These are phyloP conservation scores for Epinotia brunnichana DNA, from an alignment of 2,888 invertebrate genomes.

Conservation along the genomic window DNA sequence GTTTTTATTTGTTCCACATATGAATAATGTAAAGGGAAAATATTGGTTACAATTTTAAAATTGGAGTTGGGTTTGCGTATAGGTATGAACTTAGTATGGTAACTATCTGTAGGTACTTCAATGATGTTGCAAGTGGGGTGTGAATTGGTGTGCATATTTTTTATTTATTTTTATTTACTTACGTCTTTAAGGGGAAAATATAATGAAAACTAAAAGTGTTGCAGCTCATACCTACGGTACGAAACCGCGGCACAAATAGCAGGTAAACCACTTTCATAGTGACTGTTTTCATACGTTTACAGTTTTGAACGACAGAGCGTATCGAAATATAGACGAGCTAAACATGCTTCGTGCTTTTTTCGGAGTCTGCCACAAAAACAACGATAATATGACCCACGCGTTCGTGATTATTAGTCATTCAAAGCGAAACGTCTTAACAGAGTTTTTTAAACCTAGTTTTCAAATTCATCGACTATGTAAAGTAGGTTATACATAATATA, in stretches of 20 bases:
- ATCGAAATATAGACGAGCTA: background rate
- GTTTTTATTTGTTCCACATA: background rate
- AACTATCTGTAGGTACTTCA: no score
- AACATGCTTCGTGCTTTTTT: slow-evolving; percentile 2
- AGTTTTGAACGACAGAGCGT: slow-evolving; percentile 5
- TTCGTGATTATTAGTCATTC: slow-evolving; percentile 23
- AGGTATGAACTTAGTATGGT: no score
- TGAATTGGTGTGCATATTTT: no score
- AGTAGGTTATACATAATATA: no score
- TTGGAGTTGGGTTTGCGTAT: background rate
- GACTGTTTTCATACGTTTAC: background rate
- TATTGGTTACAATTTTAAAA: background rate
- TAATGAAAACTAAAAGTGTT: background rate
- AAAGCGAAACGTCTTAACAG: background rate
- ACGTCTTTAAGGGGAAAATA: background rate
- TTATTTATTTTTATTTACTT: no score
- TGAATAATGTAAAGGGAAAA: background rate
- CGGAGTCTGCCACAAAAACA: background rate
- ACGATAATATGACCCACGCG: slow-evolving; percentile 8
- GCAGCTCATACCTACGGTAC: background rate
- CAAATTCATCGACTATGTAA: background rate
- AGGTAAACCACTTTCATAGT: slow-evolving; percentile 4
- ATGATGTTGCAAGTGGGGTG: no score
- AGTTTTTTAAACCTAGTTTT: background rate
- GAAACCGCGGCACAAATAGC: background rate